Evolutionary conservation across 2,113 vertebrate species (phyloP).

Genomic region (Nesogale talazaci): DNA sequence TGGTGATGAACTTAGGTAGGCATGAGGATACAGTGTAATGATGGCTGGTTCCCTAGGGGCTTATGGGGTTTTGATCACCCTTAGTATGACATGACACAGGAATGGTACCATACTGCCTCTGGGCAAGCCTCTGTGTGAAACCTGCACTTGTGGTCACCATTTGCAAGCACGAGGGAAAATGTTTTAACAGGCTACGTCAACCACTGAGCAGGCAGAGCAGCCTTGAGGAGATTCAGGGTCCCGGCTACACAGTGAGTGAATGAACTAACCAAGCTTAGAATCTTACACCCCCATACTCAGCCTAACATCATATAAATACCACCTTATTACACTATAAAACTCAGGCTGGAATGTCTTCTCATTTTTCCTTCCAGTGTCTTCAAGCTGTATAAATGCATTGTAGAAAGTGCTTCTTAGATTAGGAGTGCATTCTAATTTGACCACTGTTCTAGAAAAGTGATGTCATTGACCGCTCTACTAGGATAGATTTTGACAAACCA

Average conservation of each 20-base stretch:
- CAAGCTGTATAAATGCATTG: not conserved
- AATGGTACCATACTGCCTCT: not conserved
- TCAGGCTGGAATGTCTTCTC: not conserved
- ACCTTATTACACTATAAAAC: not conserved
- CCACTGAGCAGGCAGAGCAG: not conserved
- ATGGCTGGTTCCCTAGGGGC: not conserved
- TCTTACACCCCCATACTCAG: not conserved
- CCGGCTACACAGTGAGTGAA: too few species aligned
- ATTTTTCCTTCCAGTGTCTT: not conserved
- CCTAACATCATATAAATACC: not conserved
- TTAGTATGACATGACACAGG: not conserved
- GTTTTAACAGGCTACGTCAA: not conserved
- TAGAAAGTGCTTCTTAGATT: not conserved
- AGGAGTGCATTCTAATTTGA: not conserved
- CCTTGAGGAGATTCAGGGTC: too few species aligned
- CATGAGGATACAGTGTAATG: not conserved
- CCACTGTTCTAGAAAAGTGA: not conserved
- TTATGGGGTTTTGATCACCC: not conserved
- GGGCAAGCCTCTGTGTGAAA: not conserved
- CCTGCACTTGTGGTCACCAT: not conserved
- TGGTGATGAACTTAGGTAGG: not conserved
- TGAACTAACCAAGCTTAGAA: not conserved
- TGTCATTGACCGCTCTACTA: not conserved
- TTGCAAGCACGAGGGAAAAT: too few species aligned
- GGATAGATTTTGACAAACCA: not conserved